Percentiles rank a stretch among this genome's conserved stretches.
These are phyloP conservation scores for Noctilio leporinus DNA, from an alignment of 2,113 vertebrate genomes.

Conservation along the genomic window DNA sequence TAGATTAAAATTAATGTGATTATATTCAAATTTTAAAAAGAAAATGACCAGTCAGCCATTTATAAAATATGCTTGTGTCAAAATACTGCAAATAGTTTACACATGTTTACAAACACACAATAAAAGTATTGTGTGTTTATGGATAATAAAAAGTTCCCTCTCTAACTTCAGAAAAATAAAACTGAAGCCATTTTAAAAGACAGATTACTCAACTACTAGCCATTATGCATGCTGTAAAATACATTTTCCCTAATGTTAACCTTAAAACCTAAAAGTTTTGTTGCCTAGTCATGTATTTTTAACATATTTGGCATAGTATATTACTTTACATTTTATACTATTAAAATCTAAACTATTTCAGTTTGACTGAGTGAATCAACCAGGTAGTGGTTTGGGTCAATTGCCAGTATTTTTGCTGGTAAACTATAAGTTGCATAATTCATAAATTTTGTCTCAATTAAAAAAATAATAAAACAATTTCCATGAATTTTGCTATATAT, in stretches of 20 bases:
- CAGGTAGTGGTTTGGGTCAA: background rate
- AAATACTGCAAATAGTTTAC: background rate
- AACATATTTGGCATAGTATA: background rate
- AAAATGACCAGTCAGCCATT: background rate
- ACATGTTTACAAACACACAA: background rate
- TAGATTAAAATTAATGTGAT: background rate
- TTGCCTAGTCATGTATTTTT: background rate
- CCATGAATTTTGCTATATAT: slow-evolving; percentile 91
- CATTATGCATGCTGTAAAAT: background rate
- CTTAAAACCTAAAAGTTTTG: background rate
- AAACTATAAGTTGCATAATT: background rate
- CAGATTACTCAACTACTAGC: background rate
- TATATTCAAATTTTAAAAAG: background rate
- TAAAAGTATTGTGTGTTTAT: background rate
- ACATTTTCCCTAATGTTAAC: background rate
- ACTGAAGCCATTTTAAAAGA: background rate
- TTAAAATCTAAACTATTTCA: background rate
- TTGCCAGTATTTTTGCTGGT: background rate
- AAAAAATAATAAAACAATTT: slow-evolving; percentile 88
- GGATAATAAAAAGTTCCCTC: background rate
- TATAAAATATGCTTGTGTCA: background rate
- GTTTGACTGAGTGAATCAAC: background rate
- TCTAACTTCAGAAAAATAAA: background rate
- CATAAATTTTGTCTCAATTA: background rate
- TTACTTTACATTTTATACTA: background rate